phyloP scores from a whole-genome alignment of 2,797 vertebrate genomes.

The Lophotriccus pileatus region DNA sequence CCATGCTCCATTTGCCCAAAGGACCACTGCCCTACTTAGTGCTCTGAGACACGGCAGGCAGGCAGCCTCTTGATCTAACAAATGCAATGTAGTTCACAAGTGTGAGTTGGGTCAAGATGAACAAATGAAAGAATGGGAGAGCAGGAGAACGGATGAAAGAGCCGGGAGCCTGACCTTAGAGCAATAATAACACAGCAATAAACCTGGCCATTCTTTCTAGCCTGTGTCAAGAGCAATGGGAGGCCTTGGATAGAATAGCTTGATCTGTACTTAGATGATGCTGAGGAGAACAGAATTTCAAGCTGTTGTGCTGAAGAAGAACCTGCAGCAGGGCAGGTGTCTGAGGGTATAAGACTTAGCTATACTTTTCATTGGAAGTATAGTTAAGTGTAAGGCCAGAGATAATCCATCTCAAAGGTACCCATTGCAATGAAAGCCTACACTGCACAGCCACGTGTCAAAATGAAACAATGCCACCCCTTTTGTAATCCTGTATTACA shows the following conservation, averaged over 20 bases:
- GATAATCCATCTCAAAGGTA: neutral
- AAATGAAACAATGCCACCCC: neutral
- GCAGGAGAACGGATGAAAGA: neutral
- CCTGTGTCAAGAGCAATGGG: neutral
- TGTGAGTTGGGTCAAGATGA: slow-evolving; percentile 27
- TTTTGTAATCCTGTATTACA: neutral
- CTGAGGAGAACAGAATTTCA: neutral
- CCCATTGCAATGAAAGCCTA: neutral
- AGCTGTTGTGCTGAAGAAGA: neutral
- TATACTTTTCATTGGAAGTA: neutral
- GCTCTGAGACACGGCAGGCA: neutral
- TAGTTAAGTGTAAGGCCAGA: neutral
- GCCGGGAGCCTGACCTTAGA: neutral
- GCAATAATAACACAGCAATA: slow-evolving; percentile 40
- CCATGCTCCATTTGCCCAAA: slow-evolving; percentile 21
- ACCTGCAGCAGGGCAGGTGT: neutral
- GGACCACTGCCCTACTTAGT: slow-evolving; percentile 25
- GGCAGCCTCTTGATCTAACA: slow-evolving; percentile 24
- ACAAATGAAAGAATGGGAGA: slow-evolving; percentile 27
- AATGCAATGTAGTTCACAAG: slow-evolving; percentile 2
- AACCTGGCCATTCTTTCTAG: slow-evolving; percentile 40
- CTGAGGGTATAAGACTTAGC: neutral
- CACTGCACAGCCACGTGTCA: rapidly evolving
- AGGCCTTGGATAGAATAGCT: neutral
- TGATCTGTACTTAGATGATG: neutral